These are phyloP conservation scores for Spodoptera frugiperda DNA, from an alignment of 1,140 invertebrate genomes.

Conservation along the genomic window DNA sequence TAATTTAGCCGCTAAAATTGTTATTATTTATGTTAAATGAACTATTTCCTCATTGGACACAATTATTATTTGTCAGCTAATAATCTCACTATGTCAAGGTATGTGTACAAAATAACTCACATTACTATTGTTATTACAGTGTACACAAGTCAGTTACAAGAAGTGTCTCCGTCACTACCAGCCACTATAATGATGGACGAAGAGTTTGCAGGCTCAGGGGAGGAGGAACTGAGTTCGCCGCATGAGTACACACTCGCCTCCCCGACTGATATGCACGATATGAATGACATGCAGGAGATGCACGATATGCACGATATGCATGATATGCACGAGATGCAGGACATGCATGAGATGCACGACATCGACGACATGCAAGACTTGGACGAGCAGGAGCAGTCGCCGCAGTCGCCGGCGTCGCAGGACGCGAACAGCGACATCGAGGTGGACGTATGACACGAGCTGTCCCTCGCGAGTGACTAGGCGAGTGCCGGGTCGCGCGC, in stretches of 20 bases:
- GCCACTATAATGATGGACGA: conserved; percentile 85
- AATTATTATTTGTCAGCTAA: too few relatives aligned
- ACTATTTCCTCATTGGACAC: too few relatives aligned
- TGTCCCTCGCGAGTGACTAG: conserved; percentile 70
- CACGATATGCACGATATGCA: conserved; percentile 70
- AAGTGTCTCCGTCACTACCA: conserved; percentile 80
- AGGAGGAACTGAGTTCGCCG: conserved; percentile 72
- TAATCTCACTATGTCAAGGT: too few relatives aligned
- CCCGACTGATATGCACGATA: conserved; percentile 56
- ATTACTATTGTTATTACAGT: conserved; percentile 65
- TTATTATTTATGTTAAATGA: too few relatives aligned
- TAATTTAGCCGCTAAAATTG: too few relatives aligned
- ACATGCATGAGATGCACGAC: conserved; percentile 37
- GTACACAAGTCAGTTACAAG: conserved; percentile 83
- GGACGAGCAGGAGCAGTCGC: conserved; percentile 61
- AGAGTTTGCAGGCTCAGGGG: conserved; percentile 69
- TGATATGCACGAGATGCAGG: conserved; percentile 51
- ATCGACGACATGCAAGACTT: conserved; percentile 56
- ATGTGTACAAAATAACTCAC: too few relatives aligned
- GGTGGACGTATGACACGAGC: conserved; percentile 82
- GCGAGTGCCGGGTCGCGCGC: conserved; percentile 1
- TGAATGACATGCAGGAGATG: conserved; percentile 58
- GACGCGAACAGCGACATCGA: conserved; percentile 80
- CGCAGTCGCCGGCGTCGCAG: conserved; percentile 64
- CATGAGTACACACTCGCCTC: conserved; percentile 72